Conservation (phyloP, 2,888 invertebrate species). For the Polydrusus cervinus region DNA sequence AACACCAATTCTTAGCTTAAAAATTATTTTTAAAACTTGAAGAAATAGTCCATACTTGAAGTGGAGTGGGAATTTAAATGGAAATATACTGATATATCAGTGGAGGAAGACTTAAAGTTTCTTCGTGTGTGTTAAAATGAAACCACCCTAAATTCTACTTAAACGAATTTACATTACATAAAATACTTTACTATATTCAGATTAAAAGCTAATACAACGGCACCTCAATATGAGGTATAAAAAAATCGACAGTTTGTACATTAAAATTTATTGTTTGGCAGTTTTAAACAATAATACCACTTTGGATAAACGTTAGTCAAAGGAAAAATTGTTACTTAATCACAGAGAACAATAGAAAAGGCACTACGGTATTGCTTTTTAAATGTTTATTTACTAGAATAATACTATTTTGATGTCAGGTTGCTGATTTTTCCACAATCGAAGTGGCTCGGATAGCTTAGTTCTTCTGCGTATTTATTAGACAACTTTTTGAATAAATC, state of each 20-base stretch:
- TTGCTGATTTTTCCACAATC: too few relatives aligned
- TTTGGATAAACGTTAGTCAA: slow-evolving; percentile 38
- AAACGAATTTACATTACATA: slow-evolving; percentile 23
- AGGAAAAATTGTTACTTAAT: slow-evolving; percentile 39
- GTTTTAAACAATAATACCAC: slow-evolving; percentile 51
- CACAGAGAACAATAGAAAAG: slow-evolving; percentile 20
- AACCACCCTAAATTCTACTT: slow-evolving; percentile 13
- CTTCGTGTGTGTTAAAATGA: background rate
- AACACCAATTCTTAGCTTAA: too few relatives aligned
- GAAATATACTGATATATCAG: too few relatives aligned
- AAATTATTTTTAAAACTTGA: too few relatives aligned
- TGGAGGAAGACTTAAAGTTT: too few relatives aligned
- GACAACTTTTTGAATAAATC: too few relatives aligned
- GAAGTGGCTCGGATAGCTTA: too few relatives aligned
- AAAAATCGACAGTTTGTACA: slow-evolving; percentile 46
- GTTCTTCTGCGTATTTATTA: too few relatives aligned
- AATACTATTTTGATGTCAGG: background rate
- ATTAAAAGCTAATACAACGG: slow-evolving; percentile 11
- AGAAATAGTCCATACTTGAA: too few relatives aligned
- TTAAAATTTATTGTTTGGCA: slow-evolving; percentile 42
- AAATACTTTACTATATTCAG: slow-evolving; percentile 26
- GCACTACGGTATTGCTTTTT: background rate
- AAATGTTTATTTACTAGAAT: background rate
- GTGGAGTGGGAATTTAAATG: too few relatives aligned
- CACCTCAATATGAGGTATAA: slow-evolving; percentile 60